Evolutionary conservation across 2,797 vertebrate genomes (phyloP).

Genomic region (Molossus molossus): DNA sequence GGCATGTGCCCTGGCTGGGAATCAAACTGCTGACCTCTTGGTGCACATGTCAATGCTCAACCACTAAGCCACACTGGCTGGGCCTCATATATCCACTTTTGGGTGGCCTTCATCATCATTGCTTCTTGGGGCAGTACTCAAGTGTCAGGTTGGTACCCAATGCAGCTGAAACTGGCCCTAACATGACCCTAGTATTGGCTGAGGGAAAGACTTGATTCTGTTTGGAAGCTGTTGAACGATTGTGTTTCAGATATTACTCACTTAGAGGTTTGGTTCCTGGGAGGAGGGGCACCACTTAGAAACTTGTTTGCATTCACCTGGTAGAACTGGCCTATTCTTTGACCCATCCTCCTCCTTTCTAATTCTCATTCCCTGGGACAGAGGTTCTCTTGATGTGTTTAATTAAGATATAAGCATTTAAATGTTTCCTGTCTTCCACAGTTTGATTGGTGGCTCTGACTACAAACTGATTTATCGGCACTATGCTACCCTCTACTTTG

Average conservation of each 20-base stretch:
- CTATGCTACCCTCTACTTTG: constrained; percentile 92
- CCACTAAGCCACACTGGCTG: too few species aligned
- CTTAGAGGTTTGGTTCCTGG: not conserved
- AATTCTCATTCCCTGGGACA: not conserved
- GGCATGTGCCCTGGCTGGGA: too few species aligned
- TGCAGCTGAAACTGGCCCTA: not conserved
- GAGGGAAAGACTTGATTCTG: not conserved
- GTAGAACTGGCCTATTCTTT: not conserved
- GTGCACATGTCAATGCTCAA: too few species aligned
- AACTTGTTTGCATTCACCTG: not conserved
- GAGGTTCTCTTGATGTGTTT: not conserved
- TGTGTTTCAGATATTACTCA: not conserved
- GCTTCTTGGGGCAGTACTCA: not conserved
- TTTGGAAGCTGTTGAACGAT: not conserved
- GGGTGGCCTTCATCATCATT: not conserved
- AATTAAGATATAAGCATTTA: not conserved
- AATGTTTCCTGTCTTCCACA: constrained; percentile 71
- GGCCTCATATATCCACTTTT: not conserved
- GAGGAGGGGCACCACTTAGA: not conserved
- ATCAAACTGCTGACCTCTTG: too few species aligned
- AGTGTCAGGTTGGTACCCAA: not conserved
- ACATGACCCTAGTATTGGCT: not conserved
- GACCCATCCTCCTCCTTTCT: not conserved
- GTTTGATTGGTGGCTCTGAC: constrained; percentile 92
- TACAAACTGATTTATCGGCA: constrained; percentile 93